Conservation (phyloP, 2,797 vertebrate species). For the Fistularia tabacaria region DNA sequence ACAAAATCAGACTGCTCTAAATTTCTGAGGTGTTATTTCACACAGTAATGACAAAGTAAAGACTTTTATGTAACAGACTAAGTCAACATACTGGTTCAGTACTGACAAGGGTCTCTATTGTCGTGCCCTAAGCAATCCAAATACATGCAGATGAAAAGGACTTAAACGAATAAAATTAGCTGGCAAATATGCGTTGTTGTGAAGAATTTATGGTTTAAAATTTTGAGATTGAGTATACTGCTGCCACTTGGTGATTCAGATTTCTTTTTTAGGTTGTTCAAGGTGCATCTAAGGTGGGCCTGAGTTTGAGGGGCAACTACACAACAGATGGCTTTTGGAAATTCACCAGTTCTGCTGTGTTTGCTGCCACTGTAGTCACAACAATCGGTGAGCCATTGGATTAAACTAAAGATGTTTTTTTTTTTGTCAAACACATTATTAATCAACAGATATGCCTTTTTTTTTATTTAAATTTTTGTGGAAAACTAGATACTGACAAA, state of each 20-base stretch:
- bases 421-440: too few relatives aligned
- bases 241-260: background rate
- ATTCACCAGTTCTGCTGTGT: constrained; percentile 77
- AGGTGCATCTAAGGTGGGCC: constrained; percentile 52
- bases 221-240: background rate
- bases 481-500: too few relatives aligned
- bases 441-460: background rate
- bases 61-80: constrained; percentile 33
- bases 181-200: background rate
- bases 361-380: constrained; percentile 79
- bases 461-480: background rate
- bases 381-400: constrained; percentile 70
- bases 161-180: background rate
- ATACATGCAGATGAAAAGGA: background rate
- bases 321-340: constrained; percentile 77
- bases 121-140: background rate
- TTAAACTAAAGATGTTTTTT: too few relatives aligned
- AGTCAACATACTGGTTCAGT: constrained; percentile 28
- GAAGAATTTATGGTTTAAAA: background rate
- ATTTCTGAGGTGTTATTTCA: constrained; percentile 21
- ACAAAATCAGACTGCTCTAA: constrained; percentile 2
- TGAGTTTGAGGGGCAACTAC: constrained; percentile 71
- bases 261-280: constrained; percentile 58
- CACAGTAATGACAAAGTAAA: constrained; percentile 18
- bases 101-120: constrained; percentile 4